These are phyloP conservation scores for Thunnus albacares DNA, from an alignment of 2,797 vertebrate species.

Conservation along the genomic window DNA sequence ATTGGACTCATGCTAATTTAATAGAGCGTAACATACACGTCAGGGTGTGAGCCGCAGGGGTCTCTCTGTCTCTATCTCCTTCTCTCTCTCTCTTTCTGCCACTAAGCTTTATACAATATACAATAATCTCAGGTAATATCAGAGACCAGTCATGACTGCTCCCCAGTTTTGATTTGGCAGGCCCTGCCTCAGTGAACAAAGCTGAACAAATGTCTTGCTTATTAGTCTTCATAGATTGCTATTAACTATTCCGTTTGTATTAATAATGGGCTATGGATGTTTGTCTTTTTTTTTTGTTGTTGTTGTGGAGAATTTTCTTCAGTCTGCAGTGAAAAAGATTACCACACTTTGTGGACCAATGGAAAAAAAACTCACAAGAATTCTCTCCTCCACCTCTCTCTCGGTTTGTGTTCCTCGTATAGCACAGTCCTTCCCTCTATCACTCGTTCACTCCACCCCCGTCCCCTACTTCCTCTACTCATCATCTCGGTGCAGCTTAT, in stretches of 20 bases:
- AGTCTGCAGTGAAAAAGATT: neutral
- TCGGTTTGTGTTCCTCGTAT: neutral
- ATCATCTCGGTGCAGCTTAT: slow-evolving; percentile 87
- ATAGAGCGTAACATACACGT: slow-evolving; percentile 82
- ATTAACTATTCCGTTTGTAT: neutral
- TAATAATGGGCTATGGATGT: neutral
- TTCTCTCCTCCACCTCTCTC: neutral
- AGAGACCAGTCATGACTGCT: slow-evolving; percentile 45
- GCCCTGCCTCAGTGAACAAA: slow-evolving; percentile 14
- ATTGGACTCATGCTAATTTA: slow-evolving; percentile 85
- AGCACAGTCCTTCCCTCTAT: slow-evolving; percentile 6
- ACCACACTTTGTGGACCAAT: neutral
- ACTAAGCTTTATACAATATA: slow-evolving; percentile 55
- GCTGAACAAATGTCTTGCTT: slow-evolving; percentile 1
- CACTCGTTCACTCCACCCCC: slow-evolving; percentile 13
- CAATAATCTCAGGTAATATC: slow-evolving; percentile 66
- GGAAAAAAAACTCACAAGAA: neutral
- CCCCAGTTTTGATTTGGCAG: slow-evolving; percentile 38
- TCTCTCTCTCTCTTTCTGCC: slow-evolving; percentile 29
- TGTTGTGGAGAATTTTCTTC: neutral
- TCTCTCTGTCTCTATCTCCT: slow-evolving; percentile 52
- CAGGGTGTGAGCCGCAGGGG: slow-evolving; percentile 79
- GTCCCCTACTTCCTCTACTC: slow-evolving; percentile 83
- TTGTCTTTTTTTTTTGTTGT: neutral
- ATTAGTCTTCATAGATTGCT: slow-evolving; percentile 5